Evolutionary conservation across 2,888 invertebrate genomes (phyloP).

Genomic region (Idaea dimidiata): DNA sequence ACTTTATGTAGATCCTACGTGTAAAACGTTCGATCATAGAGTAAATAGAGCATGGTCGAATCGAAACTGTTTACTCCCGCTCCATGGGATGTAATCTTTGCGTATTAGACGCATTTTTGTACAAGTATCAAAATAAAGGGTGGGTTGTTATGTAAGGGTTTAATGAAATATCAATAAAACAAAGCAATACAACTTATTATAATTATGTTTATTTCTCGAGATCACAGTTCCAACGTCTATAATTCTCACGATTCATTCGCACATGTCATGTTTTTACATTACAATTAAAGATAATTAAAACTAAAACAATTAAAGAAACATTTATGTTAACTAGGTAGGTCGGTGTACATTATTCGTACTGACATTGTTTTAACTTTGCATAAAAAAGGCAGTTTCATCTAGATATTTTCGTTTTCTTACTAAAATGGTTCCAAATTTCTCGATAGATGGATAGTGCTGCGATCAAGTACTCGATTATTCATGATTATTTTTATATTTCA

Average conservation of each 20-base stretch:
- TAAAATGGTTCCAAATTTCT: no score
- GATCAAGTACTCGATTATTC: no score
- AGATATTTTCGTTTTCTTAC: no score
- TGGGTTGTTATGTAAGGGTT: no score
- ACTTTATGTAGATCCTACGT: no score
- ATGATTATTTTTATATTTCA: no score
- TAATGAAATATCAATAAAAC: slow-evolving; percentile 35
- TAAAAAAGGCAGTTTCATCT: no score
- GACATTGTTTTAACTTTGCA: neutral
- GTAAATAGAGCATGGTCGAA: no score
- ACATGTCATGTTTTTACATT: neutral
- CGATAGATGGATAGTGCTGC: no score
- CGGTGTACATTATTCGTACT: neutral
- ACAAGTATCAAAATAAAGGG: no score
- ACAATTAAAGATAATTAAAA: neutral
- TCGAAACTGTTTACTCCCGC: no score
- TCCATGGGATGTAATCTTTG: neutral
- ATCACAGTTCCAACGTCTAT: slow-evolving; percentile 33
- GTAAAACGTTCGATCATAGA: no score
- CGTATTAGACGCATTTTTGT: neutral
- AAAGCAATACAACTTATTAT: slow-evolving; percentile 13
- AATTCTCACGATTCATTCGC: slow-evolving; percentile 2
- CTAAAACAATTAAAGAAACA: neutral
- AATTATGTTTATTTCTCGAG: slow-evolving; percentile 38
- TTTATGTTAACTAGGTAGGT: neutral